Conservation (phyloP, 2,113 vertebrate genomes). For the Meleagris gallopavo region DNA sequence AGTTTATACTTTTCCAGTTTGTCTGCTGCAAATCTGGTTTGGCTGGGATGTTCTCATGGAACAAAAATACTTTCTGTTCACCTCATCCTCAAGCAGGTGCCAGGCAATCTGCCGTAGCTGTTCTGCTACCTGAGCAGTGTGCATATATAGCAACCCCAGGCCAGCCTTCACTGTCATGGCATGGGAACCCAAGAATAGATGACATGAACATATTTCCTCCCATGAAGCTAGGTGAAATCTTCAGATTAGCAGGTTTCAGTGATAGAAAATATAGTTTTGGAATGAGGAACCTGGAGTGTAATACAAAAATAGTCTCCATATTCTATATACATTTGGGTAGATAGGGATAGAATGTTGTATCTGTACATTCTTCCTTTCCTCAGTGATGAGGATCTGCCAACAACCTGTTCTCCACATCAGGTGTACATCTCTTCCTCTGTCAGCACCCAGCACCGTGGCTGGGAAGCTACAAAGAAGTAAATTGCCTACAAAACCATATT, state of each 20-base stretch:
- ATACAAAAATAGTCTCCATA: not conserved
- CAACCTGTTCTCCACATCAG: not conserved
- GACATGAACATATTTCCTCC: slow-evolving; percentile 21
- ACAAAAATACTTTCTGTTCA: slow-evolving; percentile 60
- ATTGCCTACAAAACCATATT: not conserved
- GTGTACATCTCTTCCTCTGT: not conserved
- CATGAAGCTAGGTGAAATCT: not conserved
- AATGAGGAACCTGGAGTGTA: not conserved
- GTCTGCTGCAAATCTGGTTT: not conserved
- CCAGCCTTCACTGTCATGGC: slow-evolving; percentile 12
- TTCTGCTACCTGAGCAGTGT: slow-evolving; percentile 39
- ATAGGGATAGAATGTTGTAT: not conserved
- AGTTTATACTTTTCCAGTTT: not conserved
- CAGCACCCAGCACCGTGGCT: not conserved
- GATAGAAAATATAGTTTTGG: not conserved
- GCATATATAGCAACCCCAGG: slow-evolving; percentile 40
- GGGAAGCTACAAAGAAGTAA: not conserved
- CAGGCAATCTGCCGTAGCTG: slow-evolving; percentile 45
- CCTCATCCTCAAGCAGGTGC: slow-evolving; percentile 35
- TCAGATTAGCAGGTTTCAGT: not conserved
- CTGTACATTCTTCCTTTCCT: not conserved
- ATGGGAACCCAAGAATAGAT: slow-evolving; percentile 25
- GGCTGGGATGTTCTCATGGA: slow-evolving; percentile 16
- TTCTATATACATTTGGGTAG: not conserved
- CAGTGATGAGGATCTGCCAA: not conserved